phyloP scores from a whole-genome alignment of 2,113 vertebrate species.

The Neopipo cinnamomea region DNA sequence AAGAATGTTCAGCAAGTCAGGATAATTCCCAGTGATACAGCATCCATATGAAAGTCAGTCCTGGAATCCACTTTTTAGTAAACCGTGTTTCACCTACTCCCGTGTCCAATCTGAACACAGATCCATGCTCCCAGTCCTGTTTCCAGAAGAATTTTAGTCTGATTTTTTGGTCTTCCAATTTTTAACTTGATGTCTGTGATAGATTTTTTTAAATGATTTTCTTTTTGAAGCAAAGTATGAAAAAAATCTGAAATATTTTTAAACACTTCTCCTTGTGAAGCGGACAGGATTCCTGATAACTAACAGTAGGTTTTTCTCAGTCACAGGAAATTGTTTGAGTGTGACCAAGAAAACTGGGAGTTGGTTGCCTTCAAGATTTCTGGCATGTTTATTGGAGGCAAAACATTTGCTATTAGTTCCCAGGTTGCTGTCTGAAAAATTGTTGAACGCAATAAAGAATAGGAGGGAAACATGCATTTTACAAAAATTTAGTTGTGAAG shows the following conservation, averaged over 20 bases:
- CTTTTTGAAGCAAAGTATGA: neutral
- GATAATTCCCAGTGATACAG: neutral
- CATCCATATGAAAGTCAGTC: neutral
- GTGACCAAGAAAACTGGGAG: neutral
- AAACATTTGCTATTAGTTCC: neutral
- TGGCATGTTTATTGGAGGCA: neutral
- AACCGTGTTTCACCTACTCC: neutral
- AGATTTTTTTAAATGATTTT: neutral
- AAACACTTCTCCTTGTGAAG: neutral
- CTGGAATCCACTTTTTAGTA: neutral
- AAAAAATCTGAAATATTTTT: neutral
- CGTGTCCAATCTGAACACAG: neutral
- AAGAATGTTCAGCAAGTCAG: neutral
- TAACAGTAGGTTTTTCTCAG: neutral
- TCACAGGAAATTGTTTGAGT: neutral
- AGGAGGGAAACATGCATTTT: neutral
- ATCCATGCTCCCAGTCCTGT: neutral
- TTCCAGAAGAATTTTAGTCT: neutral
- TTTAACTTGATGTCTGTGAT: neutral
- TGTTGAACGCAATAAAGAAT: neutral
- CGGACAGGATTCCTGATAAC: neutral
- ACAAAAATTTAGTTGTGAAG: neutral
- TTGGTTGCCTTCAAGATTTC: neutral
- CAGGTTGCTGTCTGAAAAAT: neutral
- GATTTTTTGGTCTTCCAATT: neutral